phyloP scores from a whole-genome alignment of 2,888 invertebrate species.

The Sinhomidia bicolor region DNA sequence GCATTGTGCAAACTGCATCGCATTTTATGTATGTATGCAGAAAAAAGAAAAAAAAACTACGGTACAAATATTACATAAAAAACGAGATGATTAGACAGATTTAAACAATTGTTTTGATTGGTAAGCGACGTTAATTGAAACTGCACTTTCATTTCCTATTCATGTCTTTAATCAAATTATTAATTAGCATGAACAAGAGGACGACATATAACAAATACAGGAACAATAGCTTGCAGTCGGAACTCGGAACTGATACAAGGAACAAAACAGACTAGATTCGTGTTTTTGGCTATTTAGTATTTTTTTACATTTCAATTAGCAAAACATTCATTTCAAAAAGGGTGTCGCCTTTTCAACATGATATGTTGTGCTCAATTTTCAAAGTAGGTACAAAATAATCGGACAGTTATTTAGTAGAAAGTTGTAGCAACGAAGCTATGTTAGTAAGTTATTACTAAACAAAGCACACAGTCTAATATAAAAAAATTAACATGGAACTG shows the following conservation, averaged over 20 bases:
- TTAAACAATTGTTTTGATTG: conserved; percentile 23
- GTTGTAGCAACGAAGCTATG: too few relatives aligned
- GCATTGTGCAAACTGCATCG: too few relatives aligned
- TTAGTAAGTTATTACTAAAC: not conserved
- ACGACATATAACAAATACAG: not conserved
- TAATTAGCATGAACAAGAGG: conserved; percentile 21
- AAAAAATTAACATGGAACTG: too few relatives aligned
- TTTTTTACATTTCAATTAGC: not conserved
- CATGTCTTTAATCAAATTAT: not conserved
- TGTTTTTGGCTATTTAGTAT: not conserved
- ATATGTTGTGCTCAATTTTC: not conserved
- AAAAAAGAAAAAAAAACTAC: too few relatives aligned
- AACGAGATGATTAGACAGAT: not conserved
- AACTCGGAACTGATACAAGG: not conserved
- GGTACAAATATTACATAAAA: not conserved
- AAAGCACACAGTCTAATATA: not conserved
- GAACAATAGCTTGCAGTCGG: not conserved
- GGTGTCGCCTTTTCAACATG: not conserved
- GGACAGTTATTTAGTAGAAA: not conserved
- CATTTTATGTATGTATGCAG: too few relatives aligned
- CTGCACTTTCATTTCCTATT: conserved; percentile 52
- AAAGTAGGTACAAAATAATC: not conserved
- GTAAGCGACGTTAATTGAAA: not conserved
- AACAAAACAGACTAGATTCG: not conserved
- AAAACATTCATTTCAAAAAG: not conserved